Percentiles rank a stretch among this genome's conserved stretches.
Conservation (phyloP, 35 echinoderm and acorn worm genomes). For the Stichopus chloronotus region DNA sequence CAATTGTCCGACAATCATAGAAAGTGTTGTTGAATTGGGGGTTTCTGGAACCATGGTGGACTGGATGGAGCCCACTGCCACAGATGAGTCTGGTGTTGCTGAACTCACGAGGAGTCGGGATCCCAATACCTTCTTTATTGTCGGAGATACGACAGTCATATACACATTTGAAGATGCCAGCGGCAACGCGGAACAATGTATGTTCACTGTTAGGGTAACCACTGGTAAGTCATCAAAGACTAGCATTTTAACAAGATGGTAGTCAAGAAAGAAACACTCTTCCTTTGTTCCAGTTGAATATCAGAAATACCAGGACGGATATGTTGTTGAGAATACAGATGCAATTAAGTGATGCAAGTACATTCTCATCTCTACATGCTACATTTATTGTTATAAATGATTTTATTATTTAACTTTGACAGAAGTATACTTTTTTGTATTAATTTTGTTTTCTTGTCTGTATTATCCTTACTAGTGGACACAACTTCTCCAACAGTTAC, state of each 20-base stretch:
- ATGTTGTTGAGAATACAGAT: not conserved
- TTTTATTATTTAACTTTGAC: too few relatives aligned
- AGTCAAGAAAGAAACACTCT: too few relatives aligned
- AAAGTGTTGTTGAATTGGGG: conserved; percentile 15
- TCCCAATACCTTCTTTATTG: not conserved
- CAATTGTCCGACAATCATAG: conserved; percentile 50
- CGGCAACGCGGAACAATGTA: not conserved
- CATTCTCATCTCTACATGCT: too few relatives aligned
- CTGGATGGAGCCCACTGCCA: conserved; percentile 60
- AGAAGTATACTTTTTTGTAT: too few relatives aligned
- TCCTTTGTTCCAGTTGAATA: too few relatives aligned
- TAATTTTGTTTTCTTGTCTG: too few relatives aligned
- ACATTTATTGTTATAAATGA: too few relatives aligned
- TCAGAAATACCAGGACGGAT: not conserved
- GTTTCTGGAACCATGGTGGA: conserved; percentile 1
- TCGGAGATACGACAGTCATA: not conserved
- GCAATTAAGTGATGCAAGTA: too few relatives aligned
- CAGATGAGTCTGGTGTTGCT: conserved; percentile 52
- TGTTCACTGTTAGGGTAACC: not conserved
- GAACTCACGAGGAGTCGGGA: not conserved
- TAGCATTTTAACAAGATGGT: too few relatives aligned
- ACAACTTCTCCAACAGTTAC: too few relatives aligned
- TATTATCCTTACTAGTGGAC: too few relatives aligned
- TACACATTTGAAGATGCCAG: conserved; percentile 5
- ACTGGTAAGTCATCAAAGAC: not conserved